These are phyloP conservation scores for Lacanobia oleracea DNA, from an alignment of 2,888 invertebrate genomes.

Conservation along the genomic window DNA sequence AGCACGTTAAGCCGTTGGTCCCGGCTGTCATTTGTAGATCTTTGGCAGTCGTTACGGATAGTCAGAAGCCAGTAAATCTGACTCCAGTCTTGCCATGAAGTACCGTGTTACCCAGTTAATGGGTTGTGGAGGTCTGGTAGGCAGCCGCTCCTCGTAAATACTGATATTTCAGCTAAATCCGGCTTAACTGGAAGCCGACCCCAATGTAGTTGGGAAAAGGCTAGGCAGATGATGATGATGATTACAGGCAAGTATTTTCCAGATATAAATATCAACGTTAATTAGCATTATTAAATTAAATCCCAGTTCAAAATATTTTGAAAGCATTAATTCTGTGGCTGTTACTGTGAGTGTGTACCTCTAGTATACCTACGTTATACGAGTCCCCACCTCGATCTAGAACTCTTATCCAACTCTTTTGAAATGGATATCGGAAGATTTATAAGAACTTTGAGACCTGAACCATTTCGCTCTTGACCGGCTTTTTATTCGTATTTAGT, in stretches of 20 bases:
- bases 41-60: too few species aligned
- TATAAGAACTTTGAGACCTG: slow-evolving; percentile 26
- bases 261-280: background rate
- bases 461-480: slow-evolving; percentile 41
- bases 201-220: too few species aligned
- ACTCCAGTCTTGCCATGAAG: too few species aligned
- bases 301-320: background rate
- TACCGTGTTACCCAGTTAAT: too few species aligned
- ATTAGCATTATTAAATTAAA: background rate
- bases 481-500: slow-evolving; percentile 54
- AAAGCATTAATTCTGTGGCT: background rate
- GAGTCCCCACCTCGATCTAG: background rate
- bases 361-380: background rate
- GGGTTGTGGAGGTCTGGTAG: too few species aligned
- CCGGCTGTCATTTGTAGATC: too few species aligned
- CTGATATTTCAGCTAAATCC: too few species aligned
- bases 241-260: background rate
- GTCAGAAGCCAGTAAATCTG: too few species aligned
- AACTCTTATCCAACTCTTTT: slow-evolving; percentile 24
- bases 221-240: too few species aligned
- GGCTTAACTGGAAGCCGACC: too few species aligned
- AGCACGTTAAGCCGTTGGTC: too few species aligned
- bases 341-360: background rate
- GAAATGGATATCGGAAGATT: slow-evolving; percentile 37
- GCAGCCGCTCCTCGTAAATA: too few species aligned